phyloP scores from a whole-genome alignment of 1,140 invertebrate species.

The Bombus balteatus region DNA sequence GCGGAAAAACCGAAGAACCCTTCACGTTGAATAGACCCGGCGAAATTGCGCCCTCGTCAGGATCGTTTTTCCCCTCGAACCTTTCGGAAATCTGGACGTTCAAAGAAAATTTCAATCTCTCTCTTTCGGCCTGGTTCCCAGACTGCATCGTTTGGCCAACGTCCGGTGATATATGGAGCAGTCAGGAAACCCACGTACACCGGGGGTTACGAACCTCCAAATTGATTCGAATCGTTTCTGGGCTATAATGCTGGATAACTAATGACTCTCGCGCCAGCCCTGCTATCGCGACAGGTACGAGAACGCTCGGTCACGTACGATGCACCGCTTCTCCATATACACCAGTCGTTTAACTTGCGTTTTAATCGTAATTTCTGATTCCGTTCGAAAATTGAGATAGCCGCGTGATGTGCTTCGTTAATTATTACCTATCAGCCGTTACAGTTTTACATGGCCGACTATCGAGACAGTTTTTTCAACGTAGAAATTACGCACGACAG shows the following conservation, averaged over 20 bases:
- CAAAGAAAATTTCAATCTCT: constrained; percentile 20
- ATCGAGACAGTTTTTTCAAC: background rate
- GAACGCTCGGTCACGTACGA: constrained; percentile 25
- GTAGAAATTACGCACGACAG: background rate
- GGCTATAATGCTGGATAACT: constrained; percentile 69
- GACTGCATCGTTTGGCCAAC: constrained; percentile 33
- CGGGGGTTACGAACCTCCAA: constrained; percentile 61
- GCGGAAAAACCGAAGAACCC: background rate
- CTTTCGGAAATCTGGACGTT: constrained; percentile 28
- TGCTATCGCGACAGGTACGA: constrained; percentile 58
- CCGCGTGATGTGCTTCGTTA: background rate
- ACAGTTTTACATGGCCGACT: background rate
- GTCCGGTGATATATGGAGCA: constrained; percentile 67
- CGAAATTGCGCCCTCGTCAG: background rate
- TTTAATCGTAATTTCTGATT: constrained; percentile 13
- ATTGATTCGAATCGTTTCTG: constrained; percentile 71
- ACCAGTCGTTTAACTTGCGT: constrained; percentile 41
- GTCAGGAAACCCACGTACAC: constrained; percentile 48
- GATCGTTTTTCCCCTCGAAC: background rate
- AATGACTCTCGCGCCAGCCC: constrained; percentile 59
- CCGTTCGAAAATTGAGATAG: background rate
- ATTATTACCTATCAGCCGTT: background rate
- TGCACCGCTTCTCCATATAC: constrained; percentile 35
- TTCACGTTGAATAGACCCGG: background rate
- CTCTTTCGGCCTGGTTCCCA: constrained; percentile 11